Conservation (phyloP, 2,113 vertebrate genomes). For the Rutilus rutilus region DNA sequence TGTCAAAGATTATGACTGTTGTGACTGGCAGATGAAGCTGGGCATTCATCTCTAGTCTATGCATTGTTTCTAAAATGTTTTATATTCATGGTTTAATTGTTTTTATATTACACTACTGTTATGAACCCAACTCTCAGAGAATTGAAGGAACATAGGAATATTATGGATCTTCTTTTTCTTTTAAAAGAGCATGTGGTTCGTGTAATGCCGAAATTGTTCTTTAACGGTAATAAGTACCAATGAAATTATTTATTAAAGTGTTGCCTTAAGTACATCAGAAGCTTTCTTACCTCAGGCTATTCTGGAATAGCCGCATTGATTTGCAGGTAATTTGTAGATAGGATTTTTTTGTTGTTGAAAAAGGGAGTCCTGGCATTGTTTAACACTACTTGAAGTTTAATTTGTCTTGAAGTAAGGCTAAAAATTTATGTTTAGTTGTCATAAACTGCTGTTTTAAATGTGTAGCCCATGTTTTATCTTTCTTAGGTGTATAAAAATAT, state of each 20-base stretch:
- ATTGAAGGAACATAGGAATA: not conserved
- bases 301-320: slow-evolving; percentile 61
- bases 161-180: not conserved
- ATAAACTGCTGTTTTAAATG: slow-evolving; percentile 66
- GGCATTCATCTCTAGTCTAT: slow-evolving; percentile 14
- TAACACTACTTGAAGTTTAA: slow-evolving; percentile 16
- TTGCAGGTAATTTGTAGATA: slow-evolving; percentile 19
- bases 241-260: not conserved
- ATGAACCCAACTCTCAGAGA: not conserved
- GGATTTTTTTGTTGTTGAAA: not conserved
- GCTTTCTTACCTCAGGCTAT: slow-evolving; percentile 71
- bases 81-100: not conserved
- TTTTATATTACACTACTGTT: slow-evolving; percentile 3
- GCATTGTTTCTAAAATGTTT: not conserved
- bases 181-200: not conserved
- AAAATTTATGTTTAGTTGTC: slow-evolving; percentile 34
- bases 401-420: not conserved
- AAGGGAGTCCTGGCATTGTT: not conserved
- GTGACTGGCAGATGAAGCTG: slow-evolving; percentile 1
- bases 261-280: slow-evolving; percentile 45
- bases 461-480: slow-evolving; percentile 73
- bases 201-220: not conserved
- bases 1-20: not conserved
- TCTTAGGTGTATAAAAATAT: slow-evolving; percentile 57
- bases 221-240: slow-evolving; percentile 23